Evolutionary conservation across 53 echinoderm and acorn worm genomes (phyloP).

Genomic region (Hippasteria phrygiana): DNA sequence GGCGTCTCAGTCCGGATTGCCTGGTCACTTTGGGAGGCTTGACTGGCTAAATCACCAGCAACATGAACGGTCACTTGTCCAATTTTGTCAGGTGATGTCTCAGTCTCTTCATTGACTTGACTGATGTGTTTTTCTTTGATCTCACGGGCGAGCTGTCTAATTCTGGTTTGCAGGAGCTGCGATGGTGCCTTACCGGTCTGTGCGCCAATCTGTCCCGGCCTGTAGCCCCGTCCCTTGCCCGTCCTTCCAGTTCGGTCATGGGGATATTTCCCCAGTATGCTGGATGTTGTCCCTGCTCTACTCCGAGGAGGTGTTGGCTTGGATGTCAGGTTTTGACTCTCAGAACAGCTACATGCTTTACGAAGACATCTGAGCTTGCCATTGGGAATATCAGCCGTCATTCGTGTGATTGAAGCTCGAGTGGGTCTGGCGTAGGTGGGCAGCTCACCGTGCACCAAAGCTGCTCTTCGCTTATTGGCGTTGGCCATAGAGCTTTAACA

Average conservation of each 20-base stretch:
- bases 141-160: constrained; percentile 41
- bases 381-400: neutral
- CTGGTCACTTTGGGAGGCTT: neutral
- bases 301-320: constrained; percentile 32
- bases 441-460: neutral
- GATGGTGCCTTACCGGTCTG: constrained; percentile 25
- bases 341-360: constrained; percentile 29
- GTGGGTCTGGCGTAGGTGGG: constrained; percentile 45
- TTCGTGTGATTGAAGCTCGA: constrained; percentile 35
- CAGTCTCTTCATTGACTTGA: neutral
- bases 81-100: neutral
- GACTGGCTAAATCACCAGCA: neutral
- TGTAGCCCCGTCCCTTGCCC: constrained; percentile 30
- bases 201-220: constrained; percentile 12
- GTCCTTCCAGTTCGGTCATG: constrained; percentile 22
- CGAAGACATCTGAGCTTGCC: neutral
- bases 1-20: neutral
- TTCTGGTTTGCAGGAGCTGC: constrained; percentile 38
- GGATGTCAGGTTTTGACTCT: neutral
- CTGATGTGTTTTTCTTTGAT: constrained; percentile 48
- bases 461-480: neutral
- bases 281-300: neutral
- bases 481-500: neutral
- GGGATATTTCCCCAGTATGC: constrained; percentile 15
- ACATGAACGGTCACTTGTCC: neutral